Percentiles rank a stretch among this genome's conserved stretches.
Conservation (phyloP, 2,797 vertebrate genomes). For the Lutjanus argentimaculatus region DNA sequence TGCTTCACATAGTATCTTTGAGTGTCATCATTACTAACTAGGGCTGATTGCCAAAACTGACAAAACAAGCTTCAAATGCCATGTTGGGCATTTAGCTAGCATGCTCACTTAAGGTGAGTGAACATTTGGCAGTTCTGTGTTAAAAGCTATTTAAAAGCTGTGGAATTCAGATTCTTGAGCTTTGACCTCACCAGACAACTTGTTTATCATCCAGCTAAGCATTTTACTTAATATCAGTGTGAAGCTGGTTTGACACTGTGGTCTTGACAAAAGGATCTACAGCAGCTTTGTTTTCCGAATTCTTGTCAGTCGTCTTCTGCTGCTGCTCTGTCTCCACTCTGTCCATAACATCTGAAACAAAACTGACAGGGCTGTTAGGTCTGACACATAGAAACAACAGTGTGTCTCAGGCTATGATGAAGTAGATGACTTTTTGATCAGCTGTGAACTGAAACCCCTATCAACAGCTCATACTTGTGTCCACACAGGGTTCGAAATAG, state of each 20-base stretch:
- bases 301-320: not conserved
- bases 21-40: not conserved
- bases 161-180: not conserved
- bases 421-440: conserved; percentile 1
- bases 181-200: conserved; percentile 1
- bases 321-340: not conserved
- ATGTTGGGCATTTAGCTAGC: not conserved
- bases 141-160: not conserved
- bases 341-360: not conserved
- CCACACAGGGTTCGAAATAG: too few relatives aligned
- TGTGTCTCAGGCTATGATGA: not conserved
- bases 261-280: not conserved
- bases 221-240: conserved; percentile 3
- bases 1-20: too few relatives aligned
- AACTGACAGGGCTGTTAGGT: not conserved
- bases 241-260: not conserved
- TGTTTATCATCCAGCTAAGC: not conserved
- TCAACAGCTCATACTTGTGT: not conserved
- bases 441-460: not conserved
- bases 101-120: not conserved
- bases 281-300: not conserved
- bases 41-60: not conserved
- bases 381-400: not conserved
- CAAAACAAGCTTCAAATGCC: conserved; percentile 1
- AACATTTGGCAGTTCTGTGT: too few relatives aligned